Percentiles rank a stretch among this genome's conserved stretches.
phyloP scores from a whole-genome alignment of 1,140 invertebrate species.

The Trachymyrmex septentrionalis region DNA sequence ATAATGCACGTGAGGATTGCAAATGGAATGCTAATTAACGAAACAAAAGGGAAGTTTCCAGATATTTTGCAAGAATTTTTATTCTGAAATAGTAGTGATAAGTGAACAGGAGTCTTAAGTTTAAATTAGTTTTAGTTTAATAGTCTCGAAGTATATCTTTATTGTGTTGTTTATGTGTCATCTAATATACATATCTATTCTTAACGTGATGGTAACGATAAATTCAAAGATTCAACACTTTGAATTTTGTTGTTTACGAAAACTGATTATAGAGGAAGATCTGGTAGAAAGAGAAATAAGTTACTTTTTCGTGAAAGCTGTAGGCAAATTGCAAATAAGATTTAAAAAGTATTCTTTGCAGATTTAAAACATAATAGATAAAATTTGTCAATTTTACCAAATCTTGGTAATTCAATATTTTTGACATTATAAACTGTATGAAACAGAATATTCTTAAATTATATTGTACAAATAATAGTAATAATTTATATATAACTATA shows the following conservation, averaged over 20 bases:
- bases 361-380: not conserved
- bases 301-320: not conserved
- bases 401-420: conserved; percentile 34
- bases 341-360: not conserved
- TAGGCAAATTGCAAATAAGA: not conserved
- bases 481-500: conserved; percentile 39
- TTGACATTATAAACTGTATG: not conserved
- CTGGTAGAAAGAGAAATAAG: not conserved
- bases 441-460: conserved; percentile 19
- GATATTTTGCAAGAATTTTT: too few species aligned
- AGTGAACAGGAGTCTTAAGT: not conserved
- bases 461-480: conserved; percentile 29
- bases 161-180: not conserved
- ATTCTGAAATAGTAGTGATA: too few species aligned
- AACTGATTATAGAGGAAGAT: conserved; percentile 18
- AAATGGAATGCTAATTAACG: too few species aligned
- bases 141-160: conserved; percentile 5
- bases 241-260: not conserved
- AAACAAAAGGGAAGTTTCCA: too few species aligned
- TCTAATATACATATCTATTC: not conserved
- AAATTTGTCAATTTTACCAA: not conserved
- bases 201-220: not conserved
- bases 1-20: too few species aligned
- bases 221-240: not conserved
- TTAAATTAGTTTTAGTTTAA: not conserved